phyloP scores from a whole-genome alignment of 1,140 invertebrate species.

The Sitophilus oryzae region DNA sequence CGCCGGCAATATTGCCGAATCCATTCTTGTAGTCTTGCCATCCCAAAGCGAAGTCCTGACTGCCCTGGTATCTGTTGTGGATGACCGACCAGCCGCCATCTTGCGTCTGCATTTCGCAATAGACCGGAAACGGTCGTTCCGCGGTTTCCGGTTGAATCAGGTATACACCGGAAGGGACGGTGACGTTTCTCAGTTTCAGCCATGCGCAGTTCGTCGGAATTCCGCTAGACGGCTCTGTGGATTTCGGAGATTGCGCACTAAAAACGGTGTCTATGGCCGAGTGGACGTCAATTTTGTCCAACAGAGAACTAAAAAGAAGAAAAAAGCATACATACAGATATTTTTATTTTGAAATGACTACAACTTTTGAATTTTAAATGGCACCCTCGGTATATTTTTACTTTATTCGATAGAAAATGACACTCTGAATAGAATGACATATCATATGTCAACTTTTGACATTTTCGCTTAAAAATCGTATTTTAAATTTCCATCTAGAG shows the following conservation, averaged over 20 bases:
- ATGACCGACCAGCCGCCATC: slow-evolving; percentile 59
- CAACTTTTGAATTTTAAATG: no score
- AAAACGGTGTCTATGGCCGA: slow-evolving; percentile 6
- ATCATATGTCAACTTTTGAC: no score
- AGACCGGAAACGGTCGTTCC: slow-evolving; percentile 51
- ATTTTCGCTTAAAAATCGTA: no score
- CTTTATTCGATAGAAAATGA: no score
- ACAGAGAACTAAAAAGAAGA: background rate
- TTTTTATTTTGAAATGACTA: background rate
- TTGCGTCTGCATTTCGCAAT: slow-evolving; percentile 53
- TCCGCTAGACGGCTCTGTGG: background rate
- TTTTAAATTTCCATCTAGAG: no score
- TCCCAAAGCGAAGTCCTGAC: slow-evolving; percentile 55
- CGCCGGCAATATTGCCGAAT: slow-evolving; percentile 48
- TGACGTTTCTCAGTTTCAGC: slow-evolving; percentile 1
- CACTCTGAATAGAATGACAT: no score
- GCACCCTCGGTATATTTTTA: no score
- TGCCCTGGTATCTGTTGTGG: slow-evolving; percentile 56
- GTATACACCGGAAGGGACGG: slow-evolving; percentile 32
- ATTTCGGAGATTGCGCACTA: background rate
- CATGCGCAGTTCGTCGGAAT: slow-evolving; percentile 6
- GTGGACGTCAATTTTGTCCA: background rate
- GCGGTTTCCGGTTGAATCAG: slow-evolving; percentile 33
- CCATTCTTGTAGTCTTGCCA: slow-evolving; percentile 58
- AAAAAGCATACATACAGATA: background rate